These are phyloP conservation scores for Ernsta delagoae DNA, from an alignment of 2,888 invertebrate species.

Conservation along the genomic window DNA sequence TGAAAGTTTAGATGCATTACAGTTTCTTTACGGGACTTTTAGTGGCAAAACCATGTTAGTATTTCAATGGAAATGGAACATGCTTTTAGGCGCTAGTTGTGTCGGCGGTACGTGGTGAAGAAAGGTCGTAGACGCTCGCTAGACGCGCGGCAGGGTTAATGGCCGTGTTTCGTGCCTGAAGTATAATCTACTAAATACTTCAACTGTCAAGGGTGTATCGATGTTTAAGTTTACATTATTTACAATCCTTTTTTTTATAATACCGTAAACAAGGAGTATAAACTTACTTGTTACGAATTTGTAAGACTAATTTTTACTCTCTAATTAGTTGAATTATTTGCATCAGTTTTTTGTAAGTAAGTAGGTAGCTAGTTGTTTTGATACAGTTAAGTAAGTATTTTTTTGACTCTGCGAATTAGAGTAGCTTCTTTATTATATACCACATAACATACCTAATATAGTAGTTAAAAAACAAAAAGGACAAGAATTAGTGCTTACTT, in stretches of 20 bases:
- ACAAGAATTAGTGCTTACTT: too few relatives aligned
- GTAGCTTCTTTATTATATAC: too few relatives aligned
- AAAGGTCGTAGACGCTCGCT: constrained; percentile 65
- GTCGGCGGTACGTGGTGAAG: constrained; percentile 49
- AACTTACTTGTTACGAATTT: too few relatives aligned
- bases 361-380: too few relatives aligned
- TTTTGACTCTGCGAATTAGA: too few relatives aligned
- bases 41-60: constrained; percentile 44
- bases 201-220: background rate
- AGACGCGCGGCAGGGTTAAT: constrained; percentile 64
- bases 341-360: too few relatives aligned
- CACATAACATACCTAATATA: too few relatives aligned
- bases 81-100: constrained; percentile 38
- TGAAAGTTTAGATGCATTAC: constrained; percentile 53
- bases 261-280: too few relatives aligned
- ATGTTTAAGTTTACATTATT: constrained; percentile 36
- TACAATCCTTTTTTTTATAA: too few relatives aligned
- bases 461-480: too few relatives aligned
- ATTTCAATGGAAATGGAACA: constrained; percentile 56
- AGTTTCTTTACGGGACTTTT: constrained; percentile 44
- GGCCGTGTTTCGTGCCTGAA: constrained; percentile 63
- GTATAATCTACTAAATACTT: constrained; percentile 38
- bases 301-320: too few relatives aligned
- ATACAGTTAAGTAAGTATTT: background rate
- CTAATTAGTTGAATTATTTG: too few relatives aligned